A percentile compares a stretch with the other conserved stretches of the same genome.
Conservation (phyloP, 2,113 vertebrate genomes). For the Muscicapa adusta region DNA sequence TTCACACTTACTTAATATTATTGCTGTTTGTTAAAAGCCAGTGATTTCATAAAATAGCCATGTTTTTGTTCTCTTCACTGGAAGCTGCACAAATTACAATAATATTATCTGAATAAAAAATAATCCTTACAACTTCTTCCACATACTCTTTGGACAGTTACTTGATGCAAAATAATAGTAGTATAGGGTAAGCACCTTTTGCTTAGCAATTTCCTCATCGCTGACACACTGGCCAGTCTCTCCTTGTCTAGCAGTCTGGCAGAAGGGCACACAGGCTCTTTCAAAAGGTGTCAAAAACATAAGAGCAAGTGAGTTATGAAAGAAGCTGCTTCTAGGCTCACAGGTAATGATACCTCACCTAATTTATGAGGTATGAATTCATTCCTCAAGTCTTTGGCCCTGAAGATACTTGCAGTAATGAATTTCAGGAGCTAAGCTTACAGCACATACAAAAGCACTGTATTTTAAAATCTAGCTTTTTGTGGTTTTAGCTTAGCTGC, state of each 20-base stretch:
- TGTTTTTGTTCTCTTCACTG: neutral
- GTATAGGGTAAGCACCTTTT: neutral
- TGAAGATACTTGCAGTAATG: neutral
- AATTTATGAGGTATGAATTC: neutral
- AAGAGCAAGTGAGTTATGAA: neutral
- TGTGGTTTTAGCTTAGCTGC: neutral
- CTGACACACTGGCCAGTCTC: accelerated
- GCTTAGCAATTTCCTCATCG: neutral
- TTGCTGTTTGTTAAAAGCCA: neutral
- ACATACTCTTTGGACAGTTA: neutral
- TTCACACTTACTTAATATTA: neutral
- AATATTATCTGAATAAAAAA: neutral
- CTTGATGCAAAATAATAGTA: neutral
- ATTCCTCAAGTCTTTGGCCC: neutral
- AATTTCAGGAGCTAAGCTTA: neutral
- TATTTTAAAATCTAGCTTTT: neutral
- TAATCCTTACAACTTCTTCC: neutral
- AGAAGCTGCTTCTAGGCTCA: neutral
- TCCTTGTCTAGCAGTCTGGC: neutral
- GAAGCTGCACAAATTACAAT: neutral
- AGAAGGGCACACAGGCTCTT: neutral
- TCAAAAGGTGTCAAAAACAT: neutral
- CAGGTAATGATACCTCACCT: neutral
- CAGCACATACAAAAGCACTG: neutral
- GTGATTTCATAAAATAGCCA: neutral